Evolutionary conservation across 2,888 invertebrate genomes (phyloP), one percentile per base, ranked within the genome.

Genomic region (Teleiodes luculella): DNA sequence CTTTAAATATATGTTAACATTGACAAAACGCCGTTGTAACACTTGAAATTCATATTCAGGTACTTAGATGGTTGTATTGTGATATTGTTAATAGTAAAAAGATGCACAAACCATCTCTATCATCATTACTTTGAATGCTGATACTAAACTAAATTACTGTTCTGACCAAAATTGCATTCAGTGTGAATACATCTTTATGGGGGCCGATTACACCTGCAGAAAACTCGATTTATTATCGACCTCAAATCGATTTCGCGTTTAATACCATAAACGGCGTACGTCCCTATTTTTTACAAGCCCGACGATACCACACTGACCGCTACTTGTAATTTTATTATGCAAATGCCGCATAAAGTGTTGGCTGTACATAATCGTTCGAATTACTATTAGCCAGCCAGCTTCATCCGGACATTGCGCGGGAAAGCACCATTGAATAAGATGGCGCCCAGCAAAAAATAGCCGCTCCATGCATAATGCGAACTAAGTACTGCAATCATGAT

Each of bases 331-430:
- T 88, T 86, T 83, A 88, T 89, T 89, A 88, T 87, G 88, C 86
- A 88, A 89, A 89, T 87, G 79, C 67, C 63, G 78, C 72, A 75
- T 87, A 85, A 88, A 85, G 87, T 88, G 88, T 87, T 86, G 82
- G 82, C 76, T 72, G 80, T 47, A 74, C 72, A 77, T 86, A 85
- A 88, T 86, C 78, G 79, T 71, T 82, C 72, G 78, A 80, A 84
- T 79, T 73, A 75, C 72, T 68, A 73, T 71, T 74, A 71, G 53
- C 64, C 66, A 33, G 64, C 43, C 39, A 39, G 39, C 18, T 18
- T 39, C 39, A 41, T 41, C 20, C 70, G 43, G 43, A 43, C 43
- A 43, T 24, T 43, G 28, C 51, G 66, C 71, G 69, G 68, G 65
- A 76, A 74, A 77, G 74, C 69, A 69, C 68, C 68, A 64, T 67